A percentile compares a stretch with the other conserved stretches of the same genome.
These are phyloP conservation scores for Mugil cephalus DNA, from an alignment of 2,113 vertebrate species.

Conservation along the genomic window DNA sequence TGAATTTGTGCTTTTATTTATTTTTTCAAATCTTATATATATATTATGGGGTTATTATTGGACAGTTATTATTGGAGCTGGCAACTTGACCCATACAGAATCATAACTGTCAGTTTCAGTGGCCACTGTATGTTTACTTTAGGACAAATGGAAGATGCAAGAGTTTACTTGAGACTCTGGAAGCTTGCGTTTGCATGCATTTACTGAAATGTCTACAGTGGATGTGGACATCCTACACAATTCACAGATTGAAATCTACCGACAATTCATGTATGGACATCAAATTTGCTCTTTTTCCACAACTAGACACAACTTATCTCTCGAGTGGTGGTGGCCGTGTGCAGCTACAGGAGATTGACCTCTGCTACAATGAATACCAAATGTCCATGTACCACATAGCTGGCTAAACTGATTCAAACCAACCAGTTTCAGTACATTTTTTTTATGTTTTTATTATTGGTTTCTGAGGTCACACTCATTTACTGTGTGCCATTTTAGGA, in stretches of 20 bases:
- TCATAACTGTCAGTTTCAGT: neutral
- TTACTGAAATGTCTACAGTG: neutral
- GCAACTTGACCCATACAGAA: neutral
- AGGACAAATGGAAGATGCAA: neutral
- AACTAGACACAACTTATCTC: too few relatives aligned
- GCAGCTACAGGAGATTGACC: too few relatives aligned
- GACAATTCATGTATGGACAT: too few relatives aligned
- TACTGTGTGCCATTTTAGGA: too few relatives aligned
- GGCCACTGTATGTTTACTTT: neutral
- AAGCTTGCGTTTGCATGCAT: neutral
- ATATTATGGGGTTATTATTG: too few relatives aligned
- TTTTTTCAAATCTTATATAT: too few relatives aligned
- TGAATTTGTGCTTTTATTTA: too few relatives aligned
- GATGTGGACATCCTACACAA: too few relatives aligned
- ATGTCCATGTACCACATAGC: neutral
- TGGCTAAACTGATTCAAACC: neutral
- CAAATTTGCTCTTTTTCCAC: too few relatives aligned
- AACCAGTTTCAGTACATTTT: neutral
- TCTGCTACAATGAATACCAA: neutral
- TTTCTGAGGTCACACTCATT: neutral
- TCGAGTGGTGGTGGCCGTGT: too few relatives aligned
- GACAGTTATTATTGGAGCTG: too few relatives aligned
- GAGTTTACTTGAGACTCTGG: neutral
- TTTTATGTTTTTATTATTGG: neutral
- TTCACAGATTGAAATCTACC: too few relatives aligned